Evolutionary conservation across 2,797 vertebrate species (phyloP).

Genomic region (Enteromius unitaeniatus): DNA sequence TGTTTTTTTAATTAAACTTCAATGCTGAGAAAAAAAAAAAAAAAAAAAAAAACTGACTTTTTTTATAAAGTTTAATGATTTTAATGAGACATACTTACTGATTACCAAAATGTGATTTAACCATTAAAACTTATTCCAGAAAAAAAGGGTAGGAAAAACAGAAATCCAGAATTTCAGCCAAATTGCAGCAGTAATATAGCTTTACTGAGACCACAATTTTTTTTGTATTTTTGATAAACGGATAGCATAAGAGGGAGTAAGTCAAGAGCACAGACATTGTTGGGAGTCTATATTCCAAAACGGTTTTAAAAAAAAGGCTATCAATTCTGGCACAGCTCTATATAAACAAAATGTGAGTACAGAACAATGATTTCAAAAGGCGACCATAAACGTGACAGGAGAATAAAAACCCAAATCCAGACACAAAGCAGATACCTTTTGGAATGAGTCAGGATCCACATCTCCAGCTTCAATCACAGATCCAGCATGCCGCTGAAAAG

Average conservation of each 20-base stretch:
- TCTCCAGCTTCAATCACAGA: slow-evolving; percentile 77
- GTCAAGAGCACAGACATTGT: neutral
- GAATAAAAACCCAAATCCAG: neutral
- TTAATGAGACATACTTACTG: neutral
- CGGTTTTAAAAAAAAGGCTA: neutral
- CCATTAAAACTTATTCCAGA: neutral
- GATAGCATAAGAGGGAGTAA: neutral
- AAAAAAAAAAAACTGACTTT: no score
- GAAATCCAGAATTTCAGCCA: neutral
- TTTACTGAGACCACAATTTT: neutral
- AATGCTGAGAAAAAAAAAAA: neutral
- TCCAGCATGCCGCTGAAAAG: slow-evolving; percentile 49
- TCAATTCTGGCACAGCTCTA: no score
- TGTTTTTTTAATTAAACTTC: neutral
- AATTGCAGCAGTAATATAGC: neutral
- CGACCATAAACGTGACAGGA: neutral
- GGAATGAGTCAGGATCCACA: slow-evolving; percentile 72
- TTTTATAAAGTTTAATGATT: neutral
- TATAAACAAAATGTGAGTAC: neutral
- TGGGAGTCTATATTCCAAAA: neutral
- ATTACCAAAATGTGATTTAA: neutral
- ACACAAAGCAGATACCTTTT: slow-evolving; percentile 69
- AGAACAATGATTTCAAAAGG: neutral
- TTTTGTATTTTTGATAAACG: neutral
- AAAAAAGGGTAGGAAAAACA: no score